These are phyloP conservation scores for Plodia interpunctella DNA, from an alignment of 1,140 invertebrate species.

Conservation along the genomic window DNA sequence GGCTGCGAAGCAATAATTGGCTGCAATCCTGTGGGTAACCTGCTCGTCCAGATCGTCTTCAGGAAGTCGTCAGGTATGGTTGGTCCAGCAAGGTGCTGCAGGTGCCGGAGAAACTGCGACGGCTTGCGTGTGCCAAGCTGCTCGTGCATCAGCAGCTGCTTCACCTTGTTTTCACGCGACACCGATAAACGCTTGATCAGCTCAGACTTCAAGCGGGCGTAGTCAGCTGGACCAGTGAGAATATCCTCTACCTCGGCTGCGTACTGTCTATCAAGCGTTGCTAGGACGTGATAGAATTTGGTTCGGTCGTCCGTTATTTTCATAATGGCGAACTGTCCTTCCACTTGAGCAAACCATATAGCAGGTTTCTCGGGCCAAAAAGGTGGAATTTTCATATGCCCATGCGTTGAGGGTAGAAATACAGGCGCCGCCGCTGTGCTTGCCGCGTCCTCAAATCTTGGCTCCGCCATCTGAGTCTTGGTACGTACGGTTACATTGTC, in stretches of 20 bases:
- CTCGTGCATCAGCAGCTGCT: slow-evolving; percentile 37
- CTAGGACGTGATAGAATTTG: slow-evolving; percentile 1
- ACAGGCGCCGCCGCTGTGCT: no score
- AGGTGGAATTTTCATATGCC: slow-evolving; percentile 5
- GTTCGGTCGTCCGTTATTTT: not conserved
- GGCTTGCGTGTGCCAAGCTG: slow-evolving; percentile 43
- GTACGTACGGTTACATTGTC: no score
- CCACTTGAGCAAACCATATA: slow-evolving; percentile 10
- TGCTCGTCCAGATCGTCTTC: slow-evolving; percentile 19
- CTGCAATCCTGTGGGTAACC: slow-evolving; percentile 18
- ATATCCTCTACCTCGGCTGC: slow-evolving; percentile 9
- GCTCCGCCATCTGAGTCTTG: no score
- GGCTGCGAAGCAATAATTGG: slow-evolving; percentile 19
- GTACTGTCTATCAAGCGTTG: not conserved
- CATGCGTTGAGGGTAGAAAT: no score
- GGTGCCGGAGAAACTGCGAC: slow-evolving; percentile 25
- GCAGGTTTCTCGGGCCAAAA: slow-evolving; percentile 11
- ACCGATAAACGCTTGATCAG: slow-evolving; percentile 31
- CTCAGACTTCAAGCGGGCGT: slow-evolving; percentile 31
- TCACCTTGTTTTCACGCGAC: slow-evolving; percentile 31
- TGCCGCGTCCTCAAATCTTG: no score
- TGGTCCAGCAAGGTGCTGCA: slow-evolving; percentile 22
- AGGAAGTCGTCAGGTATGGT: slow-evolving; percentile 27
- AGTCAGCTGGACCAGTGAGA: slow-evolving; percentile 5
- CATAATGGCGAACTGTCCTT: not conserved